Conservation (phyloP, 2,888 invertebrate genomes). For the Drosophila ustulata region DNA sequence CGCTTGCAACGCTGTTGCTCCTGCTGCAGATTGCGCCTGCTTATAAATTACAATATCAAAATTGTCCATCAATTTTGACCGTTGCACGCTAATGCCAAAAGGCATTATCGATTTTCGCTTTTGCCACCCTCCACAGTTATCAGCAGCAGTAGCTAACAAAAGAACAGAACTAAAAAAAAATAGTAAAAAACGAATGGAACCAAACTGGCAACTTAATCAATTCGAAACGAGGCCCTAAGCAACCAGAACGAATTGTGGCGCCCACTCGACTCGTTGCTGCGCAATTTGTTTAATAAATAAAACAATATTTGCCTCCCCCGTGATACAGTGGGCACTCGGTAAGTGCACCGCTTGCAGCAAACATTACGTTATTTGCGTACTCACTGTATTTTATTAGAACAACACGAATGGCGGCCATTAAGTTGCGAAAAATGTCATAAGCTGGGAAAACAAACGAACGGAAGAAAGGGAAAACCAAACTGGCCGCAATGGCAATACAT, state of each 20-base stretch:
- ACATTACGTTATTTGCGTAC: neutral
- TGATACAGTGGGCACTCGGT: constrained; percentile 31
- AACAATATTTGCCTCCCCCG: constrained; percentile 27
- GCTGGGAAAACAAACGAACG: constrained; percentile 28
- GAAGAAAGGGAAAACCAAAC: neutral
- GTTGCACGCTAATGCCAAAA: constrained; percentile 56
- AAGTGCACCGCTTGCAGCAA: neutral
- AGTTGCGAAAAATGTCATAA: constrained; percentile 52
- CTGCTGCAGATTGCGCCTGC: constrained; percentile 17
- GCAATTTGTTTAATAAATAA: constrained; percentile 62
- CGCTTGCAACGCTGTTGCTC: constrained; percentile 30
- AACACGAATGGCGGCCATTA: constrained; percentile 48
- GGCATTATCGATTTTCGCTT: constrained; percentile 71
- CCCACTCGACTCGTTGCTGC: constrained; percentile 48
- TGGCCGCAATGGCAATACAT: constrained; percentile 28
- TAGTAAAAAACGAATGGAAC: constrained; percentile 2
- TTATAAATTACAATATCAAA: constrained; percentile 70
- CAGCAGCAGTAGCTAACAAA: constrained; percentile 16
- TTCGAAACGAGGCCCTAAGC: constrained; percentile 47
- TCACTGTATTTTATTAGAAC: constrained; percentile 44
- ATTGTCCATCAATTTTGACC: constrained; percentile 57
- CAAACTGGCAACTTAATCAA: constrained; percentile 64
- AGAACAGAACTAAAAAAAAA: constrained; percentile 6
- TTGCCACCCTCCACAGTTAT: constrained; percentile 37
- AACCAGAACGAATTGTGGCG: constrained; percentile 54